A percentile compares a stretch with the other conserved stretches of the same genome.
These are phyloP conservation scores for Lepidocyrtoides sp. DNA, from an alignment of 2,888 invertebrate genomes.

Conservation along the genomic window DNA sequence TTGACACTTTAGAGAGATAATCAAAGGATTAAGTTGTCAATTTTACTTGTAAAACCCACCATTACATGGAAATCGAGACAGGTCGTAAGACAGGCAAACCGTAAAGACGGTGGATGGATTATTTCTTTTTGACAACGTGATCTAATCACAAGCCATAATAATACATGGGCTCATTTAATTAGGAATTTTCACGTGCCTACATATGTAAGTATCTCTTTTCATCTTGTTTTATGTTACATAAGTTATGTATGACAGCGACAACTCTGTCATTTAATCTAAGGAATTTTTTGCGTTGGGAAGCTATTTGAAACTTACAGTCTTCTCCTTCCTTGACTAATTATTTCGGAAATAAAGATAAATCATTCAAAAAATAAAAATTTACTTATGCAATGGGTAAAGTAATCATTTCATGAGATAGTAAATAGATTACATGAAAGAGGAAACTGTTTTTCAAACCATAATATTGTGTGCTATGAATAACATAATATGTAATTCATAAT, in stretches of 20 bases:
- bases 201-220: neutral
- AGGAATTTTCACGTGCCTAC: neutral
- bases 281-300: neutral
- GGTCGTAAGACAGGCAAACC: slow-evolving; percentile 47
- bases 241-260: neutral
- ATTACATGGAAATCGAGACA: slow-evolving; percentile 77
- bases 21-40: slow-evolving; percentile 85
- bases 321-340: neutral
- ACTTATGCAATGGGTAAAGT: no score
- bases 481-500: neutral
- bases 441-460: no score
- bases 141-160: neutral
- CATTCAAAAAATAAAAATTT: no score
- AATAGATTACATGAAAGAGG: no score
- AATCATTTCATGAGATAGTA: no score
- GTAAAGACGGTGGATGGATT: neutral
- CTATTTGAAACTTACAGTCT: neutral
- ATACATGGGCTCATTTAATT: neutral
- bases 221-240: neutral
- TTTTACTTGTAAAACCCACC: slow-evolving; percentile 76
- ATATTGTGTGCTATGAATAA: no score
- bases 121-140: slow-evolving; percentile 13
- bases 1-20: slow-evolving; percentile 83
- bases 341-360: no score
- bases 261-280: neutral